Evolutionary conservation across 2,888 invertebrate species (phyloP).

Genomic region (Torymus aiolomorphi): DNA sequence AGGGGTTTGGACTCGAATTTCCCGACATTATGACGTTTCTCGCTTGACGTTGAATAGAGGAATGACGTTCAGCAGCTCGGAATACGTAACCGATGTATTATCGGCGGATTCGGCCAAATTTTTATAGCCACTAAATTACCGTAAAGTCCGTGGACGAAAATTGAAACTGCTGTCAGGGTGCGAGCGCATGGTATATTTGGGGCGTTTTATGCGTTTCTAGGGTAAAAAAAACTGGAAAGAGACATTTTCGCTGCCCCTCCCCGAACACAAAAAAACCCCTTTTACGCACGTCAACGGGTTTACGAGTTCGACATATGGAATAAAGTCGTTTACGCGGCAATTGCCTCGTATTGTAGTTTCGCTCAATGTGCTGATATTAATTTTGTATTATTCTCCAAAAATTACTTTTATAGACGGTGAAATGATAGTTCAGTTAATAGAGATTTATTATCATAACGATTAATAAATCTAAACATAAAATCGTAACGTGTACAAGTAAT

Average conservation of each 20-base stretch:
- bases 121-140: slow-evolving; percentile 46
- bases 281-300: slow-evolving; percentile 38
- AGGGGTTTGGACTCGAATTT: slow-evolving; percentile 11
- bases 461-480: no score
- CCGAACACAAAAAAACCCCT: slow-evolving; percentile 2
- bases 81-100: slow-evolving; percentile 27
- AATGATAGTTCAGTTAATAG: no score
- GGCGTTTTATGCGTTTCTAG: slow-evolving; percentile 38
- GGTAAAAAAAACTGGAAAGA: slow-evolving; percentile 24
- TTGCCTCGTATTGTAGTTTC: slow-evolving; percentile 29
- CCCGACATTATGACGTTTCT: slow-evolving; percentile 29
- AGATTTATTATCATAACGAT: no score
- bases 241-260: not conserved
- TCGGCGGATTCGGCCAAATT: not conserved
- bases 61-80: no score
- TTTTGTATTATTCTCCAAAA: slow-evolving; percentile 19
- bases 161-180: slow-evolving; percentile 6
- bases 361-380: not conserved
- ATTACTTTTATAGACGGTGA: no score
- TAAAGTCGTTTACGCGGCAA: slow-evolving; percentile 38
- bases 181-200: not conserved
- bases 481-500: no score
- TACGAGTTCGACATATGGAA: slow-evolving; percentile 50
- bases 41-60: not conserved
- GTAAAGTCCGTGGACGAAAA: slow-evolving; percentile 27